Evolutionary conservation across 2,797 vertebrate species (phyloP), one percentile per base, ranked within the genome.

Genomic region (Phrynocephalus forsythii): DNA sequence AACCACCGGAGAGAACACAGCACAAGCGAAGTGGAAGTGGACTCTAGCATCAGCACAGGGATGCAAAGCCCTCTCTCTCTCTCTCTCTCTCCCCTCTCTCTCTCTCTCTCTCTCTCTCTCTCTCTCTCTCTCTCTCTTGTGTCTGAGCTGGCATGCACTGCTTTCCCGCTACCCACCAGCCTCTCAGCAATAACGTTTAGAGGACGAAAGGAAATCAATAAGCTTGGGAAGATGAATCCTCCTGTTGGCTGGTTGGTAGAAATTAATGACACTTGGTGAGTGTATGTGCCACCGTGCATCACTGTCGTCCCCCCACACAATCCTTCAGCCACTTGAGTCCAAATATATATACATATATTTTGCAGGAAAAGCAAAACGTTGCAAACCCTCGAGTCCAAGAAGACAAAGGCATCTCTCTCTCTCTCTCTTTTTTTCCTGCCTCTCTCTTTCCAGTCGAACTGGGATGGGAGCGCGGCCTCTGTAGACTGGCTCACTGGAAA

Each of bases 161-260:
- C 9, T 50, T 79, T 91, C 82, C 85, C 84, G 33, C 75, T 7
- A 30, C 72, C 86, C 81, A 4, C 3, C 4, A 85, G 73, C 90
- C 72, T 90, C 77, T 82, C 48, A 83, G 18, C 79, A 86, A 77
- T 16, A 85, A 91, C 6, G 44, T 48, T 87, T 73, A 82, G 52
- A 91, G 56, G 52, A 78, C 13, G 69, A 87, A 44, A 87, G 80
- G 1, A 80, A 0, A 50, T 30, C 63, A 87, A 56, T 56, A 72
- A 3, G 1, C 84, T 87, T 79, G 56, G 86, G 80, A 66, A 84
- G 68, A n/a, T 85, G 85, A 84, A n/a, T 50, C 5, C 26, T 67
- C 33, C 38, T 3, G 56, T 0, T 68, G 56, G 75, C 88, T 79
- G 81, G 87, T 86, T 90, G 89, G 78, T 81, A 60, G 7, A 16